Base-by-base conservation (phyloP, 2,797 vertebrate species). In the Scolopax rusticola region DNA sequence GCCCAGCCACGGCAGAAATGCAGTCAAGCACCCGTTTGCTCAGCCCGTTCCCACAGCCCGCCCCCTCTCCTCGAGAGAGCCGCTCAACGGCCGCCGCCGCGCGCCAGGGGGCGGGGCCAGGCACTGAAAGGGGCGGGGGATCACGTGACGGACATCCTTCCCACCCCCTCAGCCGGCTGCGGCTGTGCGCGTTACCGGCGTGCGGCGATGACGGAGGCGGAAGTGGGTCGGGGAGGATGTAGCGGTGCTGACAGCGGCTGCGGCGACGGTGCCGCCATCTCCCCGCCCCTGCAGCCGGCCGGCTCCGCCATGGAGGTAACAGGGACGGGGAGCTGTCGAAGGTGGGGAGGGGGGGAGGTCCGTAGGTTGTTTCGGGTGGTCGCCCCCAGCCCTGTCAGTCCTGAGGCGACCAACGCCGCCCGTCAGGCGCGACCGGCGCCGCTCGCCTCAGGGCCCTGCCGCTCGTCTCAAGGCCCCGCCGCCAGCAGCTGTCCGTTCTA, bases 201-300 rank as follows among this genome's bases (percentile, higher is more conserved):
- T 30, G 89, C 43, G 40, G 54, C 54, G 90, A 93, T 96, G 97
- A 97, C 96, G 96, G 94, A 97, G 90, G 80, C 96, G 97, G 97
- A 97, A 97, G 96, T 38, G 80, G 84, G 2, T 11, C 7, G 54
- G 23, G 54, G 45, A n/a, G 65, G 83, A 84, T 86, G 94, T 87
- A 92, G 84, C 84, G 95, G 90, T 3, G 64, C 64, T 73, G 80
- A 54, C 41, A n/a, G 77, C 25, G 75, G 90, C 57, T 41, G 61
- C 8, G 30, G 79, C 8, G 57, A 36, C 15, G 36, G 43, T 17
- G 69, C 12, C 27, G 80, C 16, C 24, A 11, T 82, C 57, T 57
- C 48, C 19, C 28, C 48, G 40, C 20, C 56, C 43, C 15, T 69
- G 90, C 56, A 27, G 43, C 21, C 51, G 3, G 63, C 51, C 56